Evolutionary conservation across 2,113 vertebrate species (phyloP), one percentile per base, ranked within the genome.

Genomic region (Halichoeres trimaculatus): DNA sequence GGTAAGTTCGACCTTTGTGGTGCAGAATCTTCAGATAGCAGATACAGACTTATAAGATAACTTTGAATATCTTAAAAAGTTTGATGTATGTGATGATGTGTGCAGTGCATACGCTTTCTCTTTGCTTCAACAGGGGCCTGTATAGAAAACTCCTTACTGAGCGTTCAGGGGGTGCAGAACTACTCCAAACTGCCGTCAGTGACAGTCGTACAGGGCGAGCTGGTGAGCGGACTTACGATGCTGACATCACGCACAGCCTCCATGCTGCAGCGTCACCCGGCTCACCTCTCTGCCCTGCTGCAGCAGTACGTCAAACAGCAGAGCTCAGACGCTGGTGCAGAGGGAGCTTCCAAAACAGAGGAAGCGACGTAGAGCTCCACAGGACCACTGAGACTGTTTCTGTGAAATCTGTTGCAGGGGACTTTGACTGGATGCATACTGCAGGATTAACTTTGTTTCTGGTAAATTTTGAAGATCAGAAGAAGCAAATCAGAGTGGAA

Each of bases 81-180:
- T n/a, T n/a, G n/a, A n/a, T n/a, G n/a, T n/a, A n/a, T n/a, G n/a
- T n/a, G n/a, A n/a, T n/a, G n/a, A n/a, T n/a, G n/a, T n/a, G n/a
- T n/a, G n/a, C n/a, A n/a, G n/a, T n/a, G n/a, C n/a, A n/a, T n/a
- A 34, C 43, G 2, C 20, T 0, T 26, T 62, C 0, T 60, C 14
- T 5, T 24, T 34, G 36, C 45, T 56, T 70, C 78, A 20, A 0
- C 91, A 99, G 98, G 96, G 1, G 97, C 91, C 85, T 96, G 94
- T 72, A 78, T 98, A 2, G 97, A 99, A 0, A 57, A 95, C 91
- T 93, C 90, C 0, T 86, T 99, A 88, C 91, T 99, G 88, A 98
- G 96, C 43, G 88, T 60, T 5, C 93, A 96, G 74, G 97, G 97
- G 0, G 65, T 98, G 34, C 10, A 94, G 75, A 90, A 52, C 72